Conservation (phyloP, 2,888 invertebrate genomes). For the Drosophila rellima region DNA sequence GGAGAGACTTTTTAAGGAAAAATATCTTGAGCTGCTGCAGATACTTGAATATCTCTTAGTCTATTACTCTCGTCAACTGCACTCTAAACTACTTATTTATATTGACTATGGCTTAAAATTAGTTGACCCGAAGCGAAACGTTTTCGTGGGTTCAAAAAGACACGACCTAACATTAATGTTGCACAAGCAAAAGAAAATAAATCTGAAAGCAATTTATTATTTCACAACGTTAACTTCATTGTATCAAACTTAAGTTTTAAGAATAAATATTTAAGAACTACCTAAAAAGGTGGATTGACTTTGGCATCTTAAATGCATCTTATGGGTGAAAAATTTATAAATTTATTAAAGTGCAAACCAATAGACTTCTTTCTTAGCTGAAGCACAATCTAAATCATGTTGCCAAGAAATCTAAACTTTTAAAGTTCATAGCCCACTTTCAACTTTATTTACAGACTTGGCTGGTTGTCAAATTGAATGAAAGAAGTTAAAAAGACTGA, state of each 20-base stretch:
- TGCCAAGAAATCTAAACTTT: slow-evolving; percentile 4
- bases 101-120: neutral
- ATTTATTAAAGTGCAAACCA: neutral
- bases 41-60: neutral
- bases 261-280: neutral
- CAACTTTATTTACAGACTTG: slow-evolving; percentile 14
- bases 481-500: slow-evolving; percentile 39
- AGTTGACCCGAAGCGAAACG: neutral
- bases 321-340: no score
- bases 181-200: neutral
- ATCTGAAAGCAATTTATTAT: neutral
- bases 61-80: neutral
- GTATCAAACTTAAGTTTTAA: neutral
- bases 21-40: no score
- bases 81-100: neutral
- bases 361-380: neutral
- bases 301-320: no score
- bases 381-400: neutral
- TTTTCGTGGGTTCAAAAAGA: neutral
- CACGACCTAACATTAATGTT: neutral
- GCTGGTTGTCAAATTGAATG: slow-evolving; percentile 61
- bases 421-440: slow-evolving; percentile 28
- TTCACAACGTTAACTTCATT: neutral
- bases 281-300: neutral
- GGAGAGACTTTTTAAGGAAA: neutral